Evolutionary conservation across 2,113 vertebrate species (phyloP).

Genomic region (Elachura formosa): DNA sequence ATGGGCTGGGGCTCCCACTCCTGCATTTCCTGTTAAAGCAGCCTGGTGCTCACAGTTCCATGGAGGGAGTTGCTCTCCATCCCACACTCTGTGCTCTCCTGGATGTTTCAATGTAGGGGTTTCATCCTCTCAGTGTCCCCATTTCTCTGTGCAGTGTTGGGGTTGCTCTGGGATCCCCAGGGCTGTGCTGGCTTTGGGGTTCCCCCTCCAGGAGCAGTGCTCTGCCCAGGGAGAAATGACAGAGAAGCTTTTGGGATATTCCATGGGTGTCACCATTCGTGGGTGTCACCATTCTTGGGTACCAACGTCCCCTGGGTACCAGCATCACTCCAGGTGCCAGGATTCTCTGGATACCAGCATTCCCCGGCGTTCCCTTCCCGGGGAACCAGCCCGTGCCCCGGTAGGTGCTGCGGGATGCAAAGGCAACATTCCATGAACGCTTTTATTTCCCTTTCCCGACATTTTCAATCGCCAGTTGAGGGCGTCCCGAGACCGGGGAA

Average conservation of each 20-base stretch:
- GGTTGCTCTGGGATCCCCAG: accelerated
- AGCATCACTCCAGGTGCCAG: not conserved
- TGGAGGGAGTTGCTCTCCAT: not conserved
- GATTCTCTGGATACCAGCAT: accelerated
- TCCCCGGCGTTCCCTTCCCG: not conserved
- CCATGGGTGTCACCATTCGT: not conserved
- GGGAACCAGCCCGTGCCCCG: not conserved
- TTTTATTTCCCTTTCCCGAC: not conserved
- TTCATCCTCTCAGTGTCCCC: not conserved
- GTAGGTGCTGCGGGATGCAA: accelerated
- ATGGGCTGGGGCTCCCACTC: not conserved
- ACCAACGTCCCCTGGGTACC: accelerated
- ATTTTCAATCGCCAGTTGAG: not conserved
- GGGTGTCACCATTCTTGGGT: not conserved
- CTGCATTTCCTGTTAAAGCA: not conserved
- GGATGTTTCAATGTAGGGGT: not conserved
- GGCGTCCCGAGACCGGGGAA: conserved; percentile 18
- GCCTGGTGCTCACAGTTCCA: accelerated
- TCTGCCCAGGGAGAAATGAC: not conserved
- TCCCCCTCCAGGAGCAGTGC: not conserved
- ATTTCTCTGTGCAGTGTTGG: accelerated
- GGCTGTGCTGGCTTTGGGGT: accelerated
- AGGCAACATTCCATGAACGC: accelerated
- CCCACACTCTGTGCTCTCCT: not conserved
- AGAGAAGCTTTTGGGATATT: not conserved